Evolutionary conservation across 2,888 invertebrate genomes (phyloP).

Genomic region (Sericinus montela): DNA sequence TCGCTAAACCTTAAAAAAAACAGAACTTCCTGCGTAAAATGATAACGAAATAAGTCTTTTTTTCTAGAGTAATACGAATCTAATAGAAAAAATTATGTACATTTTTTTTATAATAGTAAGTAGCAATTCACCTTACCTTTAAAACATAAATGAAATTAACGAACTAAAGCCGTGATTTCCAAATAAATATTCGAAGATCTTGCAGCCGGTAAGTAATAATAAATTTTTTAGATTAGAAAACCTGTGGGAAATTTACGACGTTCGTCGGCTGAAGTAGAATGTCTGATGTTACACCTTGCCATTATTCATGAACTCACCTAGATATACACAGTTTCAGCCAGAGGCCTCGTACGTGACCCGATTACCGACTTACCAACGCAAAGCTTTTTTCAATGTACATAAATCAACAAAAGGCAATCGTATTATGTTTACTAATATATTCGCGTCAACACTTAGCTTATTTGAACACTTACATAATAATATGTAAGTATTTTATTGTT

Average conservation of each 20-base stretch:
- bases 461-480: conserved; percentile 9
- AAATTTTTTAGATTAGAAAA: conserved; percentile 23
- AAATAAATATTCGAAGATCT: conserved; percentile 11
- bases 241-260: conserved; percentile 25
- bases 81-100: no score
- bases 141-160: conserved; percentile 21
- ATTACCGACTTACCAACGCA: conserved; percentile 21
- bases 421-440: conserved; percentile 12
- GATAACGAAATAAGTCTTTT: no score
- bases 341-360: conserved; percentile 34
- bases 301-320: conserved; percentile 37
- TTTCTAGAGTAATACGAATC: no score
- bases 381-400: conserved; percentile 14
- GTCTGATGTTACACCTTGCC: conserved; percentile 26
- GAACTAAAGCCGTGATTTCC: conserved; percentile 22
- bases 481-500: not conserved
- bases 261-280: conserved; percentile 20
- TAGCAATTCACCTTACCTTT: conserved; percentile 12
- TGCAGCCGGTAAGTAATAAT: conserved; percentile 9
- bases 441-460: conserved; percentile 15
- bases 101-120: not conserved
- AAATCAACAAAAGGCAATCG: conserved; percentile 15
- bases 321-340: conserved; percentile 34
- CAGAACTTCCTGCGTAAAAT: no score
- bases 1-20: no score